A percentile compares a stretch with the other conserved stretches of the same genome.
Evolutionary conservation across 2,113 vertebrate genomes (phyloP).

Genomic region (Corythornis cristatus): DNA sequence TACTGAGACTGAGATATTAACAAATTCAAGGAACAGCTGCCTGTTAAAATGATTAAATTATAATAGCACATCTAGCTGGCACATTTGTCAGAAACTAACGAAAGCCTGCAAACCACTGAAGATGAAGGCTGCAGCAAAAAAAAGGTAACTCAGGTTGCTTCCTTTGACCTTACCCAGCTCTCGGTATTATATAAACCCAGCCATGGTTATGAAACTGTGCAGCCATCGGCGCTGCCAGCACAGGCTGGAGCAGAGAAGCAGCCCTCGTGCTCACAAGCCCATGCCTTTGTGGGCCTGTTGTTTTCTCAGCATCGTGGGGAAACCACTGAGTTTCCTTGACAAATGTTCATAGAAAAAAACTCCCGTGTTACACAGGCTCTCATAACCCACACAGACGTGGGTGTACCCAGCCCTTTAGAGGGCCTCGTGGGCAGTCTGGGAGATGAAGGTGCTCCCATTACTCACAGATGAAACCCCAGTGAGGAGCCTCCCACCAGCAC

Average conservation of each 20-base stretch:
- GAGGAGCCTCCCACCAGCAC: not conserved
- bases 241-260: not conserved
- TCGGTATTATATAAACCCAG: not conserved
- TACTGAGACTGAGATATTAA: not conserved
- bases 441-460: rapidly evolving
- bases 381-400: rapidly evolving
- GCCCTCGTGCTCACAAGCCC: not conserved
- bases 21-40: not conserved
- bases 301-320: not conserved
- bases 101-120: not conserved
- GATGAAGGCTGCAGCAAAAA: not conserved
- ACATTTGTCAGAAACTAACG: not conserved
- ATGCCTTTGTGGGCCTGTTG: not conserved
- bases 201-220: not conserved
- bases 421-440: rapidly evolving
- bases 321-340: not conserved
- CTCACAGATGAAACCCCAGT: rapidly evolving
- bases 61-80: not conserved
- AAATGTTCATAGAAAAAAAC: not conserved
- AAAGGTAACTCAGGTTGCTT: not conserved
- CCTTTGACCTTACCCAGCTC: not conserved
- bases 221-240: not conserved
- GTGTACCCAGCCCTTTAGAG: rapidly evolving
- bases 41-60: not conserved
- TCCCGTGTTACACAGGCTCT: rapidly evolving